Evolutionary conservation across 2,888 invertebrate species (phyloP), one percentile per base, ranked within the genome.

Genomic region (Ashinkailepas kermadecensis): DNA sequence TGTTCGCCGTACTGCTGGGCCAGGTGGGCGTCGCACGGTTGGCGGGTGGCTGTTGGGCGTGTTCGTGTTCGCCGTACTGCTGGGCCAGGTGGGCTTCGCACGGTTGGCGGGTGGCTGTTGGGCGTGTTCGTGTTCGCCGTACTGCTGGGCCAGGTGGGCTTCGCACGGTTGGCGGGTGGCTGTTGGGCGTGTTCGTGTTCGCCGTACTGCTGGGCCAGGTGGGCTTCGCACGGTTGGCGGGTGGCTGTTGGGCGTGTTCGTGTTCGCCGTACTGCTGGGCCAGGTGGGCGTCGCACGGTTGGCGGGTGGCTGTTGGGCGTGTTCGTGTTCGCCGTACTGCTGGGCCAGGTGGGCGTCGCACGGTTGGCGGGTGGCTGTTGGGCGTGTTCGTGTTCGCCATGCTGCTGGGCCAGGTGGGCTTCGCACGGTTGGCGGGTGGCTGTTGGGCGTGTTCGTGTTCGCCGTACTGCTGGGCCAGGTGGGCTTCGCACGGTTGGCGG

Each of bases 111-210:
- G 15, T 1, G 1, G 96, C 88, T 97, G 84, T 93, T 94, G 91
- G 97, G 97, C 0, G 96, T 97, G 0, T 97, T 97, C 86, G 95
- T 97, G 0, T 97, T 97, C 87, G 97, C 97, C 25, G 88, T 97
- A 85, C 90, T 98, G 18, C 95, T 97, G 86, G 96, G 97, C 80
- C 97, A 91, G 86, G 88, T 88, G 80, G 59, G 39, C 39, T 39
- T 39, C 39, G 1, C 39, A 39, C 39, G 39, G 39, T 39, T 39
- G 39, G 39, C 39, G 39, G 4, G n/a, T 97, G 97, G 97, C 88
- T 97, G 84, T 93, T 94, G 91, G 97, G 97, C 0, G 96, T 97
- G 0, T 97, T 97, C 86, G 95, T 97, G 0, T 97, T 97, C 87
- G 97, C 97, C 39, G 88, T 97, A 85, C 90, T 97, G 18, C 95